phyloP scores from a whole-genome alignment of 1,140 invertebrate genomes.

The Camponotus pennsylvanicus region DNA sequence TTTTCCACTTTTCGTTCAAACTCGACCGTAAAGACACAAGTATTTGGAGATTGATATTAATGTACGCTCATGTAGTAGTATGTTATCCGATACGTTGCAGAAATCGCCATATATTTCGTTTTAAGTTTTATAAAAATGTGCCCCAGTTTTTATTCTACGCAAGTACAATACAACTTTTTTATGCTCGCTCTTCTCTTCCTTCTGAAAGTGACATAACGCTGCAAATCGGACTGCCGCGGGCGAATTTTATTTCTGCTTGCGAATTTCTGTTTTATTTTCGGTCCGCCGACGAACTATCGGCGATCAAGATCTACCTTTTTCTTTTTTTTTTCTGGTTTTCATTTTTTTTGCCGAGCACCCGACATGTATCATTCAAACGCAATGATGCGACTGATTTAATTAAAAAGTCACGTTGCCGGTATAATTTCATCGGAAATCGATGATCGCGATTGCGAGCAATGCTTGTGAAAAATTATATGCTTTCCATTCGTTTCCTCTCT shows the following conservation, averaged over 20 bases:
- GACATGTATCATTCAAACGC: conserved; percentile 38
- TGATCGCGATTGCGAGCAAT: conserved; percentile 6
- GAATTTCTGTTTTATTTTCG: conserved; percentile 53
- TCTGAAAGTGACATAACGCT: conserved; percentile 38
- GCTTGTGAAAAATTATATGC: conserved; percentile 42
- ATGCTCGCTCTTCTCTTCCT: background rate
- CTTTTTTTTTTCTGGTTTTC: background rate
- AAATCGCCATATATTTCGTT: background rate
- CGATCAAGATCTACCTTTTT: background rate
- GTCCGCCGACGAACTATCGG: conserved; percentile 9
- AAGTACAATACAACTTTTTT: conserved; percentile 37
- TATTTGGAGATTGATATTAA: conserved; percentile 8
- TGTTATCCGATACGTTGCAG: background rate
- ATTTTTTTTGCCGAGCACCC: conserved; percentile 4
- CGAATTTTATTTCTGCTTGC: conserved; percentile 54
- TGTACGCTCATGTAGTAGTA: background rate
- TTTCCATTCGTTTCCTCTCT: background rate
- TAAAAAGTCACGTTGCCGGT: conserved; percentile 54
- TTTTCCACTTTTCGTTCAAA: background rate
- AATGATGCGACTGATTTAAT: conserved; percentile 56
- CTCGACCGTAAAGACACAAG: background rate
- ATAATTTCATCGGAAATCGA: conserved; percentile 56
- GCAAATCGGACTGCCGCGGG: conserved; percentile 41
- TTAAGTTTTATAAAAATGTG: conserved; percentile 31
- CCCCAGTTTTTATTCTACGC: background rate